Evolutionary conservation across 2,888 invertebrate genomes (phyloP), one percentile per base, ranked within the genome.

Genomic region (Leptura quadrifasciata): DNA sequence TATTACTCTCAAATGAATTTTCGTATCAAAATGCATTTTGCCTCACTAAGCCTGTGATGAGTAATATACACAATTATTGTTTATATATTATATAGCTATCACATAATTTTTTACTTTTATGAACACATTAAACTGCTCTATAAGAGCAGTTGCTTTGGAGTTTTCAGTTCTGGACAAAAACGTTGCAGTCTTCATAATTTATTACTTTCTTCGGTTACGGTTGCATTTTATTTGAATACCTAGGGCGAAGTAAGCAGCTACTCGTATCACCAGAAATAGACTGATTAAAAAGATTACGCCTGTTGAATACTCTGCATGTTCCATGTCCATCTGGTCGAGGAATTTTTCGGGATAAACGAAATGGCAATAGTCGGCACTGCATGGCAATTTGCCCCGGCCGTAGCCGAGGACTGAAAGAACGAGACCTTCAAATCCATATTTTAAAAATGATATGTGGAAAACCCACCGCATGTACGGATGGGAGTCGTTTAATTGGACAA

Each of bases 401-500:
- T 95, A 94, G 8, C 97, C 97, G 81, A 97, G 96, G 77, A 97
- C 93, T 0, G 96, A 92, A 47, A 95, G 90, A 81, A 96, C 92
- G 0, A 95, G 91, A 4, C 96, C 97, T 81, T 97, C 96, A 70
- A 97, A 93, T 0, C 96, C 95, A 84, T 98, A 97, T 84, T 97
- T 96, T 47, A 97, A 90, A 88, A 96, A 98, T 0, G 97, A 97
- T 39, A 94, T 89, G 86, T 97, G 95, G 84, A 97, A 97, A 35
- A 98, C 84, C 97, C 97, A 98, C 61, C 93, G 93, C 80, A 97
- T 90, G 84, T 93, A 93, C 0, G 89, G 88, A 9, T 96, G 96
- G 1, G 97, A 95, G 83, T 97, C 96, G 83, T 92, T 92, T 83
- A 95, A 92, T 84, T 94, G 95, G 0, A 98, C 93, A 88, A 98